A percentile compares a stretch with the other conserved stretches of the same genome.
Evolutionary conservation across 2,113 vertebrate species (phyloP).

Genomic region (Rhabdornis inornatus): DNA sequence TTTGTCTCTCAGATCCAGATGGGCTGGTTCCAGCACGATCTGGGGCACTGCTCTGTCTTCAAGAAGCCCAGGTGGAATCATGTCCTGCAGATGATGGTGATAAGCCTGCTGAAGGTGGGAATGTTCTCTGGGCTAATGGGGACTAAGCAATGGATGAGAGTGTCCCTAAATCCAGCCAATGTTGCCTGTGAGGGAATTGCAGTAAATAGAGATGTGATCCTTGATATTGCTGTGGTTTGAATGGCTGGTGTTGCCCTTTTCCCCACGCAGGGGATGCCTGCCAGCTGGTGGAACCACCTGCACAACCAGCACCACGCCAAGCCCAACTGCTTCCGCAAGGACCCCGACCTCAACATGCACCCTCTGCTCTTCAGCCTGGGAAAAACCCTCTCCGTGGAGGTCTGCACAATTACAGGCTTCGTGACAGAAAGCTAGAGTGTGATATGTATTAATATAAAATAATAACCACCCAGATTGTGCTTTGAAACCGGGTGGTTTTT

Average conservation of each 20-base stretch:
- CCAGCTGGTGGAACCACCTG: constrained; percentile 83
- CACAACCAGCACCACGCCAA: constrained; percentile 86
- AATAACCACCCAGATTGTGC: too few relatives aligned
- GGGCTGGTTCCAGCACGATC: constrained; percentile 71
- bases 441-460: not conserved
- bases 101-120: constrained; percentile 62
- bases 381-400: constrained; percentile 76
- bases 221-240: not conserved
- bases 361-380: constrained; percentile 81
- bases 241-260: not conserved
- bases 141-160: not conserved
- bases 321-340: constrained; percentile 82
- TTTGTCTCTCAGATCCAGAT: constrained; percentile 53
- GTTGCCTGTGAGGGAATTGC: not conserved
- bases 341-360: constrained; percentile 83
- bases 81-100: constrained; percentile 54
- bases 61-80: constrained; percentile 67
- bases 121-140: not conserved
- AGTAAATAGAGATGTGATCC: not conserved
- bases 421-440: not conserved
- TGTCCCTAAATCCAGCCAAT: not conserved
- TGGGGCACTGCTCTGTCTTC: constrained; percentile 72
- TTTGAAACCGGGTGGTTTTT: not conserved
- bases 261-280: constrained; percentile 69
- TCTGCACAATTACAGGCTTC: not conserved